Conservation (phyloP, 1,140 invertebrate genomes). For the Penaeus indicus region DNA sequence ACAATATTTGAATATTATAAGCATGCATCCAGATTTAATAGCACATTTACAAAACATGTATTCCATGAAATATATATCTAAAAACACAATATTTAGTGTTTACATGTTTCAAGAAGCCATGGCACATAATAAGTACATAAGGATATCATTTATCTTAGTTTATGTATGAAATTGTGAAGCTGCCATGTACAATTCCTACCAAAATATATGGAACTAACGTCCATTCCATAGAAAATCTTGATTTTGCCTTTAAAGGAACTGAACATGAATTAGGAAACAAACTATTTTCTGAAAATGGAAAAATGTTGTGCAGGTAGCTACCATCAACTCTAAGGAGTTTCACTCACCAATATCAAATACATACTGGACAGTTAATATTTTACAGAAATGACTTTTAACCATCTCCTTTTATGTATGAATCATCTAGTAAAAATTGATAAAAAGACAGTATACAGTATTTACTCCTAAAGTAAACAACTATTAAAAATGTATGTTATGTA, state of each 20-base stretch:
- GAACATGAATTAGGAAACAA: constrained; percentile 16
- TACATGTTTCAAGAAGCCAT: constrained; percentile 59
- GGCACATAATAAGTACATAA: constrained; percentile 62
- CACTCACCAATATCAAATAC: constrained; percentile 42
- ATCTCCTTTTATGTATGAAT: constrained; percentile 43
- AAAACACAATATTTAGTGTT: constrained; percentile 58
- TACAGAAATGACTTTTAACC: constrained; percentile 43
- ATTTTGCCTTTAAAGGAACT: constrained; percentile 36
- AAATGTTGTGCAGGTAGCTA: constrained; percentile 51
- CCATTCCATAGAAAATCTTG: constrained; percentile 48
- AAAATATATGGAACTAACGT: constrained; percentile 34
- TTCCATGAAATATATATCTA: constrained; percentile 55
- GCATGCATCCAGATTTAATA: constrained; percentile 60
- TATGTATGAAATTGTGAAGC: constrained; percentile 47
- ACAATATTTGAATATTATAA: constrained; percentile 62
- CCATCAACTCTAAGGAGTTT: constrained; percentile 37
- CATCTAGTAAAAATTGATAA: constrained; percentile 54
- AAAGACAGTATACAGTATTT: constrained; percentile 60
- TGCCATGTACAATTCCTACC: constrained; percentile 46
- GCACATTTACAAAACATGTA: constrained; percentile 63
- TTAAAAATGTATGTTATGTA: constrained; percentile 53
- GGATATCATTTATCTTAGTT: constrained; percentile 50
- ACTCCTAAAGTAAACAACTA: constrained; percentile 54
- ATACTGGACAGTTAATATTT: constrained; percentile 47
- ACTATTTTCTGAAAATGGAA: neutral